Conservation (phyloP, 2,113 vertebrate species). For the Pluvialis apricaria region DNA sequence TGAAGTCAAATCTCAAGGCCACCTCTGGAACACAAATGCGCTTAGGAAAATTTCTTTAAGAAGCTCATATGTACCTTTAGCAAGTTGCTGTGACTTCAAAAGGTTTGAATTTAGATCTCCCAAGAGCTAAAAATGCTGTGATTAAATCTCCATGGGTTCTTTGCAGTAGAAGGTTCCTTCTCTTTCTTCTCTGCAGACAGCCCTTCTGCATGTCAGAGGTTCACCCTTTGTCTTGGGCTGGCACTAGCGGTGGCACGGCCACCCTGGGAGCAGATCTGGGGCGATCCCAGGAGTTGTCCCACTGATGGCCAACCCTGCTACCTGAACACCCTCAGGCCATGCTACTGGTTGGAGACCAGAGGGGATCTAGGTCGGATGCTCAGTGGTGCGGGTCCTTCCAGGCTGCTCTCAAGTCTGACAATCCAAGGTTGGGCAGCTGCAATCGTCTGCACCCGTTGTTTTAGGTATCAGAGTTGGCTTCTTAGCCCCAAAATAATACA, state of each 20-base stretch:
- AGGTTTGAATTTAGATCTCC: neutral
- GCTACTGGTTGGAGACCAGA: neutral
- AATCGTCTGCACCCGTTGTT: accelerated
- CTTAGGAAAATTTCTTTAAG: neutral
- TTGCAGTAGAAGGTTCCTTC: neutral
- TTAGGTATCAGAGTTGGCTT: neutral
- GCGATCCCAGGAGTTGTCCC: neutral
- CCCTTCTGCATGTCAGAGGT: neutral
- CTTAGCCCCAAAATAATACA: neutral
- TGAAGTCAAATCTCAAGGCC: neutral
- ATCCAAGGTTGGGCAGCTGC: neutral
- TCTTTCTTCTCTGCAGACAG: neutral
- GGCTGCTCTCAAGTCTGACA: neutral
- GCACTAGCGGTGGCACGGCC: neutral
- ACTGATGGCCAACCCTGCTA: neutral
- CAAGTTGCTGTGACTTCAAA: neutral
- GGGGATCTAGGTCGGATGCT: neutral
- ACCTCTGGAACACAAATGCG: neutral
- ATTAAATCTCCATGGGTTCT: neutral
- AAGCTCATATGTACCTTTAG: neutral
- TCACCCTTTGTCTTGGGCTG: neutral
- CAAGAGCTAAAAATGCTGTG: neutral
- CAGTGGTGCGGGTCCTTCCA: neutral
- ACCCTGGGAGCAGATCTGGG: neutral
- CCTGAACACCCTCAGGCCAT: neutral